Base-by-base conservation (phyloP, 2,888 invertebrate species). In the Elegia similella region DNA sequence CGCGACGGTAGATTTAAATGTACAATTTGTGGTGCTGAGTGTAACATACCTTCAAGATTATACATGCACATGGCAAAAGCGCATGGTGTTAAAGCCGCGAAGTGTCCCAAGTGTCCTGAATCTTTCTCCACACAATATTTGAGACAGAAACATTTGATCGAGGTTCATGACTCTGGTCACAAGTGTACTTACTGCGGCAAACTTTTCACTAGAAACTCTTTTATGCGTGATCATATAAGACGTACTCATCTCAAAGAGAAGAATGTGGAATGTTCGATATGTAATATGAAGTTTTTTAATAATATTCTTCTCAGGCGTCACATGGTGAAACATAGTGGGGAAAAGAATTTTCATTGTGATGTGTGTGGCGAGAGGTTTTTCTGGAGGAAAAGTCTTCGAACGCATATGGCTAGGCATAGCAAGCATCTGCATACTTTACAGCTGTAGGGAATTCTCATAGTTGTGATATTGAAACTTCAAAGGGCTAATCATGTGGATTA, bases 291-390 rank as follows among this genome's bases (percentile, higher is more conserved):
- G 66, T 92, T 92, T 63, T 90, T 90, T 38, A 90, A 89, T 55
- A 87, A 88, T 58, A 85, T 88, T 5, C 74, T 90, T 6, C 57
- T 89, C 7, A 77, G 85, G 42, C 69, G 88, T 1, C 91, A 90
- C 53, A 88, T 90, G 88, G 83, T 88, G 0, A 90, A 88, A 52
- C 90, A 90, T 57, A 90, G 90, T 44, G 92, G 92, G 1, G 93
- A 93, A 42, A 92, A 92, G 57, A 91, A 89, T 50, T 93, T 92
- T 59, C 92, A 93, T 54, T 94, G 94, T 61, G 93, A 94, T 50
- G 79, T 93, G 1, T 94, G 94, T 58, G 92, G 93, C 0, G 93
- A 93, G 60, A 86, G 93, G 64, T 92, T 94, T 62, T 92, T 92
- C 42, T 93, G 94, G 78, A 87, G 93, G 57, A 94, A 94, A 56